Conservation (phyloP, 2,113 vertebrate species). For the Pristiophorus japonicus region DNA sequence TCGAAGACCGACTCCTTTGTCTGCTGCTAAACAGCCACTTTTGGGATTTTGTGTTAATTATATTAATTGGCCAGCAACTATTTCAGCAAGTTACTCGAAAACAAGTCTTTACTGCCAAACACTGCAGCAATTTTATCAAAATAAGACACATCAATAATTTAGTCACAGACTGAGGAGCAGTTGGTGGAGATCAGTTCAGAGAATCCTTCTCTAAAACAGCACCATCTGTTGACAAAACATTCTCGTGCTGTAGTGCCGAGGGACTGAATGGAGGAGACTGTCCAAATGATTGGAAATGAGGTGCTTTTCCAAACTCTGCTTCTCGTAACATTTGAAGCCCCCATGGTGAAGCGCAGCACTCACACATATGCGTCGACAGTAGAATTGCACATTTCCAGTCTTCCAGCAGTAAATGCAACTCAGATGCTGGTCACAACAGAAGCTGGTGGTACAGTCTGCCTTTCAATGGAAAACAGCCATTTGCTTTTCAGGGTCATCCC, state of each 20-base stretch:
- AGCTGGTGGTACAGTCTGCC: too few relatives aligned
- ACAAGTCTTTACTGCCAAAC: neutral
- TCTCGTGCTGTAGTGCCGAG: neutral
- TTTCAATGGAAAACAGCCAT: neutral
- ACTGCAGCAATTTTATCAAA: neutral
- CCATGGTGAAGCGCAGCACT: neutral
- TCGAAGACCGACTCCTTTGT: neutral
- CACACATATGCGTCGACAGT: neutral
- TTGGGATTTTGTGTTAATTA: neutral
- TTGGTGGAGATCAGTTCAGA: conserved; percentile 5
- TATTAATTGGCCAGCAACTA: neutral
- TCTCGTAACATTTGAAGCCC: neutral
- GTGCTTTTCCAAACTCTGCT: neutral
- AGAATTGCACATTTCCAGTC: neutral
- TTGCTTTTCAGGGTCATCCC: neutral
- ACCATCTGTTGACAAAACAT: neutral
- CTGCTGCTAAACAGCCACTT: neutral
- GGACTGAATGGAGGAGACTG: neutral
- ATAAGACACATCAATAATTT: conserved; percentile 12
- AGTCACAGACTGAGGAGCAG: neutral
- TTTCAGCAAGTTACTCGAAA: neutral
- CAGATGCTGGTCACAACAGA: neutral
- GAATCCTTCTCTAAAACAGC: neutral
- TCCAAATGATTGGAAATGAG: neutral
- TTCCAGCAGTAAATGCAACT: neutral